phyloP scores from a whole-genome alignment of 2,113 vertebrate species.

The Scomber japonicus region DNA sequence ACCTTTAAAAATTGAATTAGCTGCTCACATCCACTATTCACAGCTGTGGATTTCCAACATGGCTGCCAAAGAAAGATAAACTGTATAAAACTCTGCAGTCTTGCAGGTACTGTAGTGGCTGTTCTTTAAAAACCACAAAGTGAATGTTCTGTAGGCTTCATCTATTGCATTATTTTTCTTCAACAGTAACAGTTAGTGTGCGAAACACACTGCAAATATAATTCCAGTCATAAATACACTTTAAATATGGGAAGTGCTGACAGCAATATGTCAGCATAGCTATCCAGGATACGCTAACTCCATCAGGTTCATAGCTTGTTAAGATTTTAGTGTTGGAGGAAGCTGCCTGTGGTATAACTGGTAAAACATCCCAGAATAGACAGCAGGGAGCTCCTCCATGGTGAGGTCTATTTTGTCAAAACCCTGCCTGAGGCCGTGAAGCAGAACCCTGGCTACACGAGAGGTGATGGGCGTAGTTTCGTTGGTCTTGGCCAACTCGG shows the following conservation, averaged over 20 bases:
- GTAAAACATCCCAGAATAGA: slow-evolving; percentile 89
- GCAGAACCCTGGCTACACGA: slow-evolving; percentile 88
- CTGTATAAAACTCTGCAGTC: slow-evolving; percentile 9
- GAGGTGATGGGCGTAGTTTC: slow-evolving; percentile 90
- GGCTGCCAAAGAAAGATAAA: neutral
- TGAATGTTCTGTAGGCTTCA: neutral
- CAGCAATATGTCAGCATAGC: neutral
- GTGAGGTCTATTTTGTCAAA: slow-evolving; percentile 90
- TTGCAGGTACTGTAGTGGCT: neutral
- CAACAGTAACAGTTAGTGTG: slow-evolving; percentile 24
- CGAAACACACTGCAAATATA: slow-evolving; percentile 1
- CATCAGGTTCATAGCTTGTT: neutral
- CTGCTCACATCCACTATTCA: neutral
- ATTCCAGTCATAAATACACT: slow-evolving; percentile 46
- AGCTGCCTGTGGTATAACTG: slow-evolving; percentile 92
- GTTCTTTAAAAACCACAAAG: neutral
- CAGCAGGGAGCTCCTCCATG: slow-evolving; percentile 88
- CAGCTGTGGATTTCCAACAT: slow-evolving; percentile 1
- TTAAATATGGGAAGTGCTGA: slow-evolving; percentile 30
- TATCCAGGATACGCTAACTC: neutral
- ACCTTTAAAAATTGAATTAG: neutral
- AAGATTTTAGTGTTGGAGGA: slow-evolving; percentile 60
- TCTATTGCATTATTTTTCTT: neutral
- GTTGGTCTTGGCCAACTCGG: slow-evolving; percentile 78
- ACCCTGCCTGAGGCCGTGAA: slow-evolving; percentile 87